Evolutionary conservation across 2,797 vertebrate genomes (phyloP).

Genomic region (Valencia hispanica): DNA sequence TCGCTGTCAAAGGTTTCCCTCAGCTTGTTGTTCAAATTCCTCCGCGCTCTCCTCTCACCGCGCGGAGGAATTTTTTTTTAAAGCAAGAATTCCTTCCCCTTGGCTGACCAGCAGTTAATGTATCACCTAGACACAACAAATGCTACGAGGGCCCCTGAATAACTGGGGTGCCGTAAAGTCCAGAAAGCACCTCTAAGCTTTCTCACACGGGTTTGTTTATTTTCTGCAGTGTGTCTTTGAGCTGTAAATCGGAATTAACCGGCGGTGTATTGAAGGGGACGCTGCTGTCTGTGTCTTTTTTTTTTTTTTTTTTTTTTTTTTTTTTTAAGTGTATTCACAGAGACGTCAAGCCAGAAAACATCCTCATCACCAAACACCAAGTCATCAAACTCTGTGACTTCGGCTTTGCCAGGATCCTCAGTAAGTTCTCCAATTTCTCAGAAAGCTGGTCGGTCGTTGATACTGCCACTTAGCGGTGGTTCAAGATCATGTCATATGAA

Average conservation of each 20-base stretch:
- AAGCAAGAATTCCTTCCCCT: slow-evolving; percentile 72
- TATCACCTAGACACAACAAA: slow-evolving; percentile 65
- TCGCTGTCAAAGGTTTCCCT: neutral
- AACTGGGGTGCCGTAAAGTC: neutral
- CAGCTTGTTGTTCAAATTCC: slow-evolving; percentile 43
- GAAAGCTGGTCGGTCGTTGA: neutral
- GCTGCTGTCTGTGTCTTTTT: slow-evolving; percentile 7
- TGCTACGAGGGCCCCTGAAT: slow-evolving; percentile 20
- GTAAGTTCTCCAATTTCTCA: slow-evolving; percentile 78
- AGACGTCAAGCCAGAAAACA: slow-evolving; percentile 97
- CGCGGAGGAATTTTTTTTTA: too few relatives aligned
- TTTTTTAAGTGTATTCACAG: slow-evolving; percentile 97
- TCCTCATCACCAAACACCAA: slow-evolving; percentile 93
- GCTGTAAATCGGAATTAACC: neutral
- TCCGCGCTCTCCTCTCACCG: slow-evolving; percentile 31
- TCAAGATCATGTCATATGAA: neutral
- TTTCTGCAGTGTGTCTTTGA: neutral
- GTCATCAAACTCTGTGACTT: slow-evolving; percentile 98
- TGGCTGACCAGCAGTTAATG: slow-evolving; percentile 65
- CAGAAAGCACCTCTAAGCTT: neutral
- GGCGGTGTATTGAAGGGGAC: neutral
- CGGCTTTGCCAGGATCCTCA: slow-evolving; percentile 93
- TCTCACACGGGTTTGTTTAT: slow-evolving; percentile 3
- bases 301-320: too few relatives aligned
- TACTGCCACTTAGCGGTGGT: neutral